Base-by-base conservation (phyloP, 2,888 invertebrate genomes). In the Stomorhina lunata region DNA sequence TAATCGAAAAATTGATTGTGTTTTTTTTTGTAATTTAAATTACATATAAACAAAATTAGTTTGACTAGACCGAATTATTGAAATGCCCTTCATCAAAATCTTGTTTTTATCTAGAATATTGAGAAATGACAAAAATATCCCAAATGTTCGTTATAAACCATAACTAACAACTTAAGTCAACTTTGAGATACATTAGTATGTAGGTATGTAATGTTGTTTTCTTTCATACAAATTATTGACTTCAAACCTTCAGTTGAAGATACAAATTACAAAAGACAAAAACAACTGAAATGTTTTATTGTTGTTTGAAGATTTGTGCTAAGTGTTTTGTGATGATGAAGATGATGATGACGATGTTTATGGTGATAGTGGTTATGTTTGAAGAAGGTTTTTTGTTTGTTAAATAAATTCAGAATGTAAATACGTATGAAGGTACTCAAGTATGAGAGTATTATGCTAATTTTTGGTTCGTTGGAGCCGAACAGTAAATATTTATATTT, bases 401-500 rank as follows among this genome's bases (percentile, higher is more conserved):
- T n/a, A 53, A 53, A 53, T 15, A 48, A 20, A 20, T 37, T 1
- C 37, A 37, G n/a, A 37, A 37, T 37, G 37, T 37, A 37, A 37
- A 37, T 37, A 34, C 34, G n/a, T n/a, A n/a, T n/a, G n/a, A n/a
- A n/a, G n/a, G n/a, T n/a, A n/a, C n/a, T n/a, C n/a, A n/a, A n/a
- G n/a, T n/a, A n/a, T n/a, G n/a, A n/a, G n/a, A n/a, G n/a, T 12
- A 15, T n/a, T 63, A 63, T 63, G 63, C 29, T 63, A 63, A 63
- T 45, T 45, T 63, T 63, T 43, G 25, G 45, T 63, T 63, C 63
- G 63, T 63, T 63, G 63, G 63, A 63, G 63, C 63, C 63, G 29
- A 63, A 63, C 45, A 17, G 43, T 43, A 63, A 63, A 63, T 45
- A 63, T 63, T 63, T 12, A 61, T 43, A 43, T 61, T 12, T 59